Conservation (phyloP, 2,113 vertebrate genomes). For the Prunella fulvescens region DNA sequence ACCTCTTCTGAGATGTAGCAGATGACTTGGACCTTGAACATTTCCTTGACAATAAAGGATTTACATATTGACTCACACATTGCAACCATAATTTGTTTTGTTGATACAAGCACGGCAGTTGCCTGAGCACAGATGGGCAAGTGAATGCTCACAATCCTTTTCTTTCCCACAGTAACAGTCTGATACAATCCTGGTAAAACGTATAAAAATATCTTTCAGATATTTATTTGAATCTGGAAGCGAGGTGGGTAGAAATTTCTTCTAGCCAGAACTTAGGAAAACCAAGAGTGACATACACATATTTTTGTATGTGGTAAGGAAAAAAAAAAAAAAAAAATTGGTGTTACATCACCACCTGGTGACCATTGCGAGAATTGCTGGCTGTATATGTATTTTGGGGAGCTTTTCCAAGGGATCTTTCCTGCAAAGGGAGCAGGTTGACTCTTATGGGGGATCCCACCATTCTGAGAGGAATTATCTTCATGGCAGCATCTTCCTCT, state of each 20-base stretch:
- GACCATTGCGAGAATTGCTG: neutral
- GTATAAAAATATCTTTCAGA: neutral
- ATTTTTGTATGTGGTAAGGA: fast-evolving
- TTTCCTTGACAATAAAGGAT: neutral
- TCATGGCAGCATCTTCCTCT: neutral
- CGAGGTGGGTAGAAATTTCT: neutral
- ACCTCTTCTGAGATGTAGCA: neutral
- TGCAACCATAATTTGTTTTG: neutral
- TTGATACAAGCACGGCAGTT: neutral
- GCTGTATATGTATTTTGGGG: neutral
- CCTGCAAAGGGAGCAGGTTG: neutral
- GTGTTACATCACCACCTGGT: neutral
- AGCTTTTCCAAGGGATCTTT: neutral
- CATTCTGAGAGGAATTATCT: neutral
- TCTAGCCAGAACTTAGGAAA: neutral
- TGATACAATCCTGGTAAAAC: neutral
- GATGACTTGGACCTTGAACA: neutral
- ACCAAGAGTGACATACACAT: fast-evolving
- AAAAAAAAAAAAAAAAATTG: neutral
- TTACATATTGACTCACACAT: neutral
- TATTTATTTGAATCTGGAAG: neutral
- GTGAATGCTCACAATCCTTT: neutral
- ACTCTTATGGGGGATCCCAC: neutral
- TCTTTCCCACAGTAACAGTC: neutral
- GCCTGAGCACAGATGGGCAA: neutral